Conservation (phyloP, 2,888 invertebrate species). For the Cylindroiulus punctatus region DNA sequence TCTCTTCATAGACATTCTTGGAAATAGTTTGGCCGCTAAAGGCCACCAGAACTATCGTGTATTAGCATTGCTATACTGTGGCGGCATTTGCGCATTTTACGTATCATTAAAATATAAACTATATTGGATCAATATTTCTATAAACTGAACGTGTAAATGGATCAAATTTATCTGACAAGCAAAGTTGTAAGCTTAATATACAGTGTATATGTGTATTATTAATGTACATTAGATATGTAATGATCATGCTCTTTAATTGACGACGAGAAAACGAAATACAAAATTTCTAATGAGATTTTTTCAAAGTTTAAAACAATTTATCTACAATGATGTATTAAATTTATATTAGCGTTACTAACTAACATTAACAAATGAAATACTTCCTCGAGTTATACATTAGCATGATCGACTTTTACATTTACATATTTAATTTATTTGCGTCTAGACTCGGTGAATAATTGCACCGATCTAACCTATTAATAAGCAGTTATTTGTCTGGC, state of each 20-base stretch:
- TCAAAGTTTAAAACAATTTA: too few species aligned
- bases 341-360: too few species aligned
- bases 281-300: too few species aligned
- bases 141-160: neutral
- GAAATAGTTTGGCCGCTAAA: neutral
- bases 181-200: neutral
- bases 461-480: neutral
- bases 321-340: too few species aligned
- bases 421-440: conserved; percentile 11
- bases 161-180: neutral
- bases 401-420: neutral
- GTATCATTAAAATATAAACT: neutral
- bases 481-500: neutral
- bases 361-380: too few species aligned
- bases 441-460: neutral
- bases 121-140: neutral
- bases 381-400: neutral
- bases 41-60: neutral
- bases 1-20: neutral
- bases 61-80: neutral
- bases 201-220: too few species aligned
- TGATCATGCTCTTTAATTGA: too few species aligned
- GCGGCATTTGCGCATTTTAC: neutral
- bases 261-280: too few species aligned
- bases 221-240: too few species aligned